Conservation (phyloP, 2,888 invertebrate genomes). For the Labia minor region DNA sequence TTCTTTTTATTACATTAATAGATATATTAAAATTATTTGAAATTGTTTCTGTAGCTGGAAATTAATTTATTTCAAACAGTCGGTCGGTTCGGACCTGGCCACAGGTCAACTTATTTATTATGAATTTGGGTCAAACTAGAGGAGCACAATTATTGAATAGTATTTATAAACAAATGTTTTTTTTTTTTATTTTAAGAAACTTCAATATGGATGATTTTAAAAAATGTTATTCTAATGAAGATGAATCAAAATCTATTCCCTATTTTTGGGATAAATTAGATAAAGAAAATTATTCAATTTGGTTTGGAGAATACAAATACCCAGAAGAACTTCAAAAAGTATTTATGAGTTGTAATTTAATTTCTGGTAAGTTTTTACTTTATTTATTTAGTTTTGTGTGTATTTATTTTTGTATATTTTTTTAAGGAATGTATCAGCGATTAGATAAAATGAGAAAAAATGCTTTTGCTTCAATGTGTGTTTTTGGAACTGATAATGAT, state of each 20-base stretch:
- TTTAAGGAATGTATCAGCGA: slow-evolving; percentile 90
- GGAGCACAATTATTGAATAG: no score
- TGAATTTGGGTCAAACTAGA: no score
- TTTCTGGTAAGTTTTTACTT: slow-evolving; percentile 53
- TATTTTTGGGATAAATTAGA: slow-evolving; percentile 99
- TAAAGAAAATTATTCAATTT: slow-evolving; percentile 89
- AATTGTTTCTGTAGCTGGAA: no score
- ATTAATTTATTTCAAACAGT: no score
- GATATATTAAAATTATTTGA: no score
- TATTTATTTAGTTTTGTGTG: slow-evolving; percentile 15
- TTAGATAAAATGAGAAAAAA: slow-evolving; percentile 96
- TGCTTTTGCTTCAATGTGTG: slow-evolving; percentile 84
- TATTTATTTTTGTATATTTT: slow-evolving; percentile 18
- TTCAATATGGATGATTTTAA: slow-evolving; percentile 97
- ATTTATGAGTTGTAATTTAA: slow-evolving; percentile 98
- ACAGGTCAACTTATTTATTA: no score
- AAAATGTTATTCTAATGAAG: slow-evolving; percentile 92
- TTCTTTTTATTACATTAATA: no score
- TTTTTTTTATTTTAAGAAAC: slow-evolving; percentile 44
- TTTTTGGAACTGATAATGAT: slow-evolving; percentile 87
- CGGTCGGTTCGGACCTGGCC: no score
- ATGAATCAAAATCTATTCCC: slow-evolving; percentile 82
- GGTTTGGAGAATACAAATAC: slow-evolving; percentile 96
- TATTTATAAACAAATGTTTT: no score
- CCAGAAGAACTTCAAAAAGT: slow-evolving; percentile 80